Evolutionary conservation across 2,113 vertebrate genomes (phyloP).

Genomic region (Theristicus caerulescens): DNA sequence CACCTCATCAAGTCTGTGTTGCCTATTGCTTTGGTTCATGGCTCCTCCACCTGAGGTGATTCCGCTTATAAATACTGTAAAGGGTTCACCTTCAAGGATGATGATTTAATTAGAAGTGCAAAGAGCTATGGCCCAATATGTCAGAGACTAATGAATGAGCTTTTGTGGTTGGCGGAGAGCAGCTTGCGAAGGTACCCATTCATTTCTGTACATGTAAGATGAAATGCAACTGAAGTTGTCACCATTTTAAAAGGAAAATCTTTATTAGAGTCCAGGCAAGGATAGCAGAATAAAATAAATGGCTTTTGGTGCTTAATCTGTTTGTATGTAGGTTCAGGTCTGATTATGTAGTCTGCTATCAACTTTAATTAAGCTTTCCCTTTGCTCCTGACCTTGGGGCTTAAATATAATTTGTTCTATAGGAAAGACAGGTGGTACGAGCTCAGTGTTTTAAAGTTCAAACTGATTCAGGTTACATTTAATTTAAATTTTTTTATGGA

Average conservation of each 20-base stretch:
- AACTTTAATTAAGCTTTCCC: conserved; percentile 47
- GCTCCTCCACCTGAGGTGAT: background rate
- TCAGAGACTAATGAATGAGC: conserved; percentile 1
- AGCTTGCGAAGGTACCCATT: conserved; percentile 12
- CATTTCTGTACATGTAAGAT: background rate
- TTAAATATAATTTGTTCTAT: conserved; percentile 12
- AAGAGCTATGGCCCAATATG: conserved; percentile 15
- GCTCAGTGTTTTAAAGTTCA: conserved; percentile 19
- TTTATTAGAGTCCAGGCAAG: conserved; percentile 19
- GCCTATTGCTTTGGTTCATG: background rate
- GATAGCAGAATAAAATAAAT: conserved; percentile 5
- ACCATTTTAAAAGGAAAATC: background rate
- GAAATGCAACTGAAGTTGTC: background rate
- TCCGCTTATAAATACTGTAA: conserved; percentile 10
- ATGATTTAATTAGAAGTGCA: conserved; percentile 27
- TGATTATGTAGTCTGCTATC: conserved; percentile 16
- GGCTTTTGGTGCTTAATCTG: conserved; percentile 14
- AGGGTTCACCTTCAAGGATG: conserved; percentile 54
- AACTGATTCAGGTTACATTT: conserved; percentile 21
- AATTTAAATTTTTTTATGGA: conserved; percentile 2
- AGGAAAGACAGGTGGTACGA: background rate
- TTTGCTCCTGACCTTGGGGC: conserved; percentile 23
- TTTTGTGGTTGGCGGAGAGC: background rate
- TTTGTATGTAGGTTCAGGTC: conserved; percentile 23
- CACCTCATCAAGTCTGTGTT: background rate